These are phyloP conservation scores for Noctua janthina DNA, from an alignment of 2,888 invertebrate genomes.

Conservation along the genomic window DNA sequence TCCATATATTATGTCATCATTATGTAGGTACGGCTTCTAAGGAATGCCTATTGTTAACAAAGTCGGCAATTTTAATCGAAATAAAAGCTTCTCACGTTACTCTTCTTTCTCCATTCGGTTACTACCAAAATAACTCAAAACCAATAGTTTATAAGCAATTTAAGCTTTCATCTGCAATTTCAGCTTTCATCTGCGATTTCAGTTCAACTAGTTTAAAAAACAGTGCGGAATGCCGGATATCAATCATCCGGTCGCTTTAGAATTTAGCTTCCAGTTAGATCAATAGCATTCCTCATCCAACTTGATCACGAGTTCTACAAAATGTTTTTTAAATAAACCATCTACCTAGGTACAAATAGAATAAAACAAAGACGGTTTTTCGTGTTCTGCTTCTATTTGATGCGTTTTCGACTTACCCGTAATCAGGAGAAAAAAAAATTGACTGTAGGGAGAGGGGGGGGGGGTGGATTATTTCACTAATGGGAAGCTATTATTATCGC, in stretches of 20 bases:
- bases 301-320: conserved; percentile 37
- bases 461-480: background rate
- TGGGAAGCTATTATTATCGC: background rate
- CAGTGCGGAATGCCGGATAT: conserved; percentile 42
- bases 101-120: background rate
- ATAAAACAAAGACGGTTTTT: background rate
- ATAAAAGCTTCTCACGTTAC: background rate
- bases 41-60: background rate
- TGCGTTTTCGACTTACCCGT: no score
- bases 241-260: conserved; percentile 33
- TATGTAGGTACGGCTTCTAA: background rate
- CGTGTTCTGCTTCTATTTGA: background rate
- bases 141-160: conserved; percentile 2
- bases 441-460: no score
- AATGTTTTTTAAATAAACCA: conserved; percentile 12
- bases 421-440: background rate
- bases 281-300: conserved; percentile 35
- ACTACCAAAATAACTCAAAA: conserved; percentile 37
- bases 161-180: conserved; percentile 37
- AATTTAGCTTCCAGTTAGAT: conserved; percentile 18
- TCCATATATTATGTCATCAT: no score
- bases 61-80: background rate
- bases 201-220: conserved; percentile 16
- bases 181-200: conserved; percentile 37
- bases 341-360: background rate